These are phyloP conservation scores for Sicus ferrugineus DNA, from an alignment of 2,888 invertebrate genomes.

Conservation along the genomic window DNA sequence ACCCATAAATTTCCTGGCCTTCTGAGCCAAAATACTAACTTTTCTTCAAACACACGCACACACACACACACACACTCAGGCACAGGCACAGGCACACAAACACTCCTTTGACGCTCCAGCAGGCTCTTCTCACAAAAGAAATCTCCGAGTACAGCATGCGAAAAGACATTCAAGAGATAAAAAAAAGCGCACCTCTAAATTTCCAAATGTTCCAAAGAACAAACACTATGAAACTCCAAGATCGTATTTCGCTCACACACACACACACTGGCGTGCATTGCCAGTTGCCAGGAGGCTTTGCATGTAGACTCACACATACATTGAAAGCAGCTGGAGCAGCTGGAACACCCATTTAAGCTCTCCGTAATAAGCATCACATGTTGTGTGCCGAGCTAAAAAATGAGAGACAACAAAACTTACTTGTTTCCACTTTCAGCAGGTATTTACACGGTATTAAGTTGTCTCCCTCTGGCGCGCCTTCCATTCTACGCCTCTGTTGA, in stretches of 20 bases:
- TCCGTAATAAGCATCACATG: slow-evolving; percentile 9
- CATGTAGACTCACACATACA: slow-evolving; percentile 8
- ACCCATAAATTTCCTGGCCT: slow-evolving; percentile 41
- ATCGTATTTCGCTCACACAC: slow-evolving; percentile 21
- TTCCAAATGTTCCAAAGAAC: too few relatives aligned
- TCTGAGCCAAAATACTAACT: slow-evolving; percentile 14
- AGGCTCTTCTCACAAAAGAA: too few relatives aligned
- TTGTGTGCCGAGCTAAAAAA: slow-evolving; percentile 14
- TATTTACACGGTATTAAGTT: slow-evolving; percentile 30
- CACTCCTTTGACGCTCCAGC: background rate
- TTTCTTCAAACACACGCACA: slow-evolving; percentile 18
- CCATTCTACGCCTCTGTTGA: background rate
- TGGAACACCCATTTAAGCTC: background rate
- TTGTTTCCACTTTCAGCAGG: slow-evolving; percentile 35
- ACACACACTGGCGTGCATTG: slow-evolving; percentile 32
- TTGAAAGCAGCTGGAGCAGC: slow-evolving; percentile 14
- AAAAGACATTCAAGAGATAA: slow-evolving; percentile 14
- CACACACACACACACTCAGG: slow-evolving; percentile 37
- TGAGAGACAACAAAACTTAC: background rate
- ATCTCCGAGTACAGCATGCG: background rate
- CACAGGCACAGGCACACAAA: background rate
- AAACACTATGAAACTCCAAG: slow-evolving; percentile 18
- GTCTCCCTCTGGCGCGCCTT: background rate
- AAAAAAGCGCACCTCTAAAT: too few relatives aligned
- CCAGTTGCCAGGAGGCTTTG: slow-evolving; percentile 41